phyloP scores from a whole-genome alignment of 2,888 invertebrate genomes.

The Ernsta delagoae region DNA sequence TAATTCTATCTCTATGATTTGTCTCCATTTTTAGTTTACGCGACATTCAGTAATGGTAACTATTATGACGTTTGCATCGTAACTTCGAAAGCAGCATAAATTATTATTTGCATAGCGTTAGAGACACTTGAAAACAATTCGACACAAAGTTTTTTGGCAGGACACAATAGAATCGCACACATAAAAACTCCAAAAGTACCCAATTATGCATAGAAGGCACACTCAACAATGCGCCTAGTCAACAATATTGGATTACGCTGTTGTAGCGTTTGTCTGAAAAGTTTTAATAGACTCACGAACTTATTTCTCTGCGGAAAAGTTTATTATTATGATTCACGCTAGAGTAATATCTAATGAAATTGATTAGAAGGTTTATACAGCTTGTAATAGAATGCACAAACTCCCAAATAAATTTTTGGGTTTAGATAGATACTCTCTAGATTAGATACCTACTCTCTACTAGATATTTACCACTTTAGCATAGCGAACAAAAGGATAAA shows the following conservation, averaged over 20 bases:
- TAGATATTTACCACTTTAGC: too few species aligned
- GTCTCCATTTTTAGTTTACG: too few species aligned
- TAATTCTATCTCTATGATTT: too few species aligned
- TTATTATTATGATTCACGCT: neutral
- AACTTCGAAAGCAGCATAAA: neutral
- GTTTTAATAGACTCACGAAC: conserved; percentile 12
- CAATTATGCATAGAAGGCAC: conserved; percentile 25
- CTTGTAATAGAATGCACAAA: too few species aligned
- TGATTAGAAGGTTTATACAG: too few species aligned
- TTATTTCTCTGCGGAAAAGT: conserved; percentile 4
- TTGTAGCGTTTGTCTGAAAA: conserved; percentile 21
- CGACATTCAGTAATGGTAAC: neutral
- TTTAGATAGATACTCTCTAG: too few species aligned
- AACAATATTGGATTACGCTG: conserved; percentile 6
- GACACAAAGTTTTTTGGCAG: conserved; percentile 74
- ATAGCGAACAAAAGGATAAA: neutral
- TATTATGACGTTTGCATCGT: neutral
- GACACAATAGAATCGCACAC: conserved; percentile 53
- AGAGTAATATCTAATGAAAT: neutral
- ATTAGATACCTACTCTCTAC: too few species aligned
- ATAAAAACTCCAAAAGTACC: conserved; percentile 18
- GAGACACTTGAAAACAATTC: conserved; percentile 37
- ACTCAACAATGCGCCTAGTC: conserved; percentile 18
- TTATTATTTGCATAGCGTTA: neutral
- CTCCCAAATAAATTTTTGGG: too few species aligned